Evolutionary conservation across 2,797 vertebrate genomes (phyloP), one percentile per base, ranked within the genome.

Genomic region (Tachyglossus aculeatus): DNA sequence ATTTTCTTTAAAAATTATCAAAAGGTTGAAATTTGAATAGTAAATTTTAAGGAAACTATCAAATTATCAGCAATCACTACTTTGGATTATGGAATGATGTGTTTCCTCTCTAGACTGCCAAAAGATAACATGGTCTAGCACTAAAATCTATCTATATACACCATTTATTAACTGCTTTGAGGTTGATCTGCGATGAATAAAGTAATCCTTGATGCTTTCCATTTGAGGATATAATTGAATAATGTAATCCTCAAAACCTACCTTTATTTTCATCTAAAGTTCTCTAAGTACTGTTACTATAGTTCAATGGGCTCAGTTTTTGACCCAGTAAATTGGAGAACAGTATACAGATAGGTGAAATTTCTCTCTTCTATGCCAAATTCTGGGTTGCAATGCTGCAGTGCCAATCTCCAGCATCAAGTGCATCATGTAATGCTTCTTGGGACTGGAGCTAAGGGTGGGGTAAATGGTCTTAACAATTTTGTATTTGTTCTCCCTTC

Each of bases 11-110:
- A 81, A 78, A 62, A 45, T 65, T 67, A 60, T 43, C 43, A 57
- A 74, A 86, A 82, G 53, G 36, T 84, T 84, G 67, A 71, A 53
- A 80, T 77, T 69, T 77, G 45, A 71, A 71, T 80, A 80, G 40
- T 69, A 78, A 71, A 71, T 78, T 32, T n/a, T 48, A 52, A 34
- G 18, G 58, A 64, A 64, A 27, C 27, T 53, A 57, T 74, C 56
- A 78, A 59, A 71, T 74, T 68, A 69, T 39, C 43, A 39, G 63
- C n/a, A 48, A 48, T 48, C 45, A 64, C 31, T 60, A 43, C 48
- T 78, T 63, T 67, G 18, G 32, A 45, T 77, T 21, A 41, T 51
- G 14, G 53, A 59, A 76, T 68, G 69, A 66, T 37, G 33, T 60
- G 31, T 69, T 82, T 74, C 66, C 54, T 63, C 29, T 68, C 59